Evolutionary conservation across 1,140 invertebrate species (phyloP).

Genomic region (Aphis craccivora): DNA sequence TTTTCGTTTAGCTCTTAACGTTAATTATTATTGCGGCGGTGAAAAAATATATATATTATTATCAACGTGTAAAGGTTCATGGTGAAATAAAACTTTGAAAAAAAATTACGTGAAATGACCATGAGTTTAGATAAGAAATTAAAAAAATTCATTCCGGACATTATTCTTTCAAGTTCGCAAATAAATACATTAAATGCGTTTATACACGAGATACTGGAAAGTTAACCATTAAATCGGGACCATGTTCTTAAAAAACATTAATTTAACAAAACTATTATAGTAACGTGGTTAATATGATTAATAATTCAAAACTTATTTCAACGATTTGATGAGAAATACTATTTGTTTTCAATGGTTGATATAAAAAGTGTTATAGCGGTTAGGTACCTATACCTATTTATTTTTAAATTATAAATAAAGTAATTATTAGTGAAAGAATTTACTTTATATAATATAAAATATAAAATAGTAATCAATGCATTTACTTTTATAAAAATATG

Average conservation of each 20-base stretch:
- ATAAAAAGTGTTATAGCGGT: background rate
- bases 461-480: background rate
- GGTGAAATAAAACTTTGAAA: background rate
- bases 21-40: constrained; percentile 14
- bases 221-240: background rate
- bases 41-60: background rate
- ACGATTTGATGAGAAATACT: background rate
- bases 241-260: background rate
- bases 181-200: background rate
- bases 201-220: background rate
- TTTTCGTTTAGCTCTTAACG: background rate
- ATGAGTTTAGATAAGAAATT: constrained; percentile 6
- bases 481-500: background rate
- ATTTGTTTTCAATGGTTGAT: background rate
- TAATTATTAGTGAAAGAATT: background rate
- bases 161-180: background rate
- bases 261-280: background rate
- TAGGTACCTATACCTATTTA: background rate
- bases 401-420: background rate
- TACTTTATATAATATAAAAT: background rate
- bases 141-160: background rate
- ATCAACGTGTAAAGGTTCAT: background rate
- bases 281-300: background rate
- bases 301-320: background rate
- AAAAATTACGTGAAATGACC: background rate